Base-by-base conservation (phyloP, 2,113 vertebrate species). In the Rattus rattus region DNA sequence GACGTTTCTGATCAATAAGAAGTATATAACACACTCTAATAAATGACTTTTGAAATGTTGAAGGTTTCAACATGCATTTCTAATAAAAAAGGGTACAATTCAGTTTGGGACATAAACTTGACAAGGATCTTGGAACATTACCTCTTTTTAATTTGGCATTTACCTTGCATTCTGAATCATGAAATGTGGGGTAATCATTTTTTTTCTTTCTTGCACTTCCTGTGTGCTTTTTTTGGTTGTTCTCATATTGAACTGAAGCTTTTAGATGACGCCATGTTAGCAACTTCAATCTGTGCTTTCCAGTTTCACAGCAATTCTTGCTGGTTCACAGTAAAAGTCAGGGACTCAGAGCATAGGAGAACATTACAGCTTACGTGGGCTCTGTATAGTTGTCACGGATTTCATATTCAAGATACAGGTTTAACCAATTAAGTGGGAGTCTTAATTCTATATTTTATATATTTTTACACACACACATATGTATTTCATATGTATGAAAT, bases 71-170 rank as follows among this genome's bases (percentile, higher is more conserved):
- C 33, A 63, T n/a, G 24, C 89, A 13, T n/a, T 84, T 88, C 80
- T 92, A 63, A 59, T 49, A 79, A 49, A 90, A 26, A 92, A 7
- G 72, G n/a, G 47, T 56, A 0, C 28, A 80, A 20, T 94, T 76
- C 65, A 81, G 6, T 80, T 84, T 93, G 54, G 43, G 65, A 1
- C 26, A 91, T n/a, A 81, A 81, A 36, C 11, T 26, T 72, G 54
- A n/a, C 77, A 56, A 49, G 76, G 72, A 39, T 30, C 49, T 94
- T 47, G 56, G 63, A 69, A 70, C 14, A 26, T 87, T 59, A 20
- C 56, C 65, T 72, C 22, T 95, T 59, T 56, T 92, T n/a, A 80
- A 14, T 75, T 95, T 81, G 43, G 39, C 52, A 2, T 95, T 93
- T 92, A 49, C 36, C 63, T 90, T 88, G 30, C 33, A 72, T 36